Evolutionary conservation across 2,888 invertebrate genomes (phyloP).

Genomic region (Petrophora chlorosata): DNA sequence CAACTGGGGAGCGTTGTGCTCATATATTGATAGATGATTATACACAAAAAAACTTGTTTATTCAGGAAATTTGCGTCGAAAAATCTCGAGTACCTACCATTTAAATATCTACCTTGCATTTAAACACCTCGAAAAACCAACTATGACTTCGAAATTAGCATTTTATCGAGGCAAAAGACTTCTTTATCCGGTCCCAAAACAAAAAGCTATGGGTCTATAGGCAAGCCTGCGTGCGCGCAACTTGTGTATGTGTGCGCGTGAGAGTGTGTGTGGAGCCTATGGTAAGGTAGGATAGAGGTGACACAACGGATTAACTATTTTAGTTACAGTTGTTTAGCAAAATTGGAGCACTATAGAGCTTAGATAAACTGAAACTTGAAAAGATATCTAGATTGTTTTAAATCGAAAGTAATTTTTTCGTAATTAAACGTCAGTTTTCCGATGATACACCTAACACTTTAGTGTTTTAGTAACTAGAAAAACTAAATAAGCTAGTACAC

Average conservation of each 20-base stretch:
- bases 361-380: too few relatives aligned
- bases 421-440: too few relatives aligned
- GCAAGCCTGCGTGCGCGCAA: constrained; percentile 54
- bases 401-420: too few relatives aligned
- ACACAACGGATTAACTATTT: constrained; percentile 28
- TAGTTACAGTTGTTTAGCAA: constrained; percentile 2
- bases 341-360: constrained; percentile 3
- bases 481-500: too few relatives aligned
- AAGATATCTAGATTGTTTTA: too few relatives aligned
- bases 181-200: constrained; percentile 58
- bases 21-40: background rate
- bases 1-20: too few relatives aligned
- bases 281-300: constrained; percentile 27
- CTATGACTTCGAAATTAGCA: constrained; percentile 37
- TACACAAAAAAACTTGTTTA: constrained; percentile 11
- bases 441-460: too few relatives aligned
- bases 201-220: constrained; percentile 53
- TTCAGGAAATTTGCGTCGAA: constrained; percentile 32
- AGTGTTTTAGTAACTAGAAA: too few relatives aligned
- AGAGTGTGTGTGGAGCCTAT: constrained; percentile 27
- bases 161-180: constrained; percentile 50
- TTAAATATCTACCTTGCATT: constrained; percentile 15
- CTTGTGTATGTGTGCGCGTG: constrained; percentile 31
- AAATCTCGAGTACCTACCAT: too few relatives aligned
- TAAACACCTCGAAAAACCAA: constrained; percentile 23